These are phyloP conservation scores for Cylindroiulus punctatus DNA, from an alignment of 2,888 invertebrate genomes.

Conservation along the genomic window DNA sequence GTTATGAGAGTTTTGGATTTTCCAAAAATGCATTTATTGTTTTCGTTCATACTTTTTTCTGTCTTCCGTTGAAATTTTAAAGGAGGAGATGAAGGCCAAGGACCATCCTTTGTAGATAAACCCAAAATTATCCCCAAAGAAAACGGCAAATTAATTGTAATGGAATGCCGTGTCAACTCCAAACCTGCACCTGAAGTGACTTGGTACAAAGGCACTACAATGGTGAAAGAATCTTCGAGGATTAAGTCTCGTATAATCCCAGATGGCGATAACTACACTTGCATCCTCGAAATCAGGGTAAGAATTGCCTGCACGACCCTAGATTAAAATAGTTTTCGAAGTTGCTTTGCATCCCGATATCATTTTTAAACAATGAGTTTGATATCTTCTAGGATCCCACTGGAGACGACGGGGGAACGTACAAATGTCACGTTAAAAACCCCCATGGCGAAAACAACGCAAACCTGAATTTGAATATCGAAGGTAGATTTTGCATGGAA, in stretches of 20 bases:
- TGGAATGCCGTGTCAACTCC: conserved; percentile 93
- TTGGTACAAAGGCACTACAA: conserved; percentile 89
- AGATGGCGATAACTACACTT: conserved; percentile 59
- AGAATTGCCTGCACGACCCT: background rate
- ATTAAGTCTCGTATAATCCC: conserved; percentile 65
- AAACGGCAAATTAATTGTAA: conserved; percentile 90
- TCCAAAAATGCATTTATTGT: background rate
- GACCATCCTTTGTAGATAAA: conserved; percentile 71
- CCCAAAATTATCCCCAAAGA: conserved; percentile 91
- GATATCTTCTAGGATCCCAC: conserved; percentile 58
- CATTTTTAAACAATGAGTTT: too few species aligned
- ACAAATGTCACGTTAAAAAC: conserved; percentile 68
- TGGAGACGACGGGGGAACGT: conserved; percentile 58
- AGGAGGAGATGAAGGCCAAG: conserved; percentile 59
- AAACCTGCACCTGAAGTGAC: conserved; percentile 92
- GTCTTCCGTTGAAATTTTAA: background rate
- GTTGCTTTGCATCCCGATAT: too few species aligned
- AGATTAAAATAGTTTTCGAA: background rate
- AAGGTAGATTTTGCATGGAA: conserved; percentile 62
- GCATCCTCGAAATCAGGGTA: conserved; percentile 58
- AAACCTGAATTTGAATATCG: conserved; percentile 68
- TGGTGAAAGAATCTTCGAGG: conserved; percentile 80
- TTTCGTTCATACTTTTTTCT: background rate
- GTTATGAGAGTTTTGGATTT: background rate
- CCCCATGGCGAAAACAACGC: conserved; percentile 68